Percentiles rank a stretch among this genome's conserved stretches.
phyloP scores from a whole-genome alignment of 1,140 invertebrate species.

The Dendrolimus kikuchii region DNA sequence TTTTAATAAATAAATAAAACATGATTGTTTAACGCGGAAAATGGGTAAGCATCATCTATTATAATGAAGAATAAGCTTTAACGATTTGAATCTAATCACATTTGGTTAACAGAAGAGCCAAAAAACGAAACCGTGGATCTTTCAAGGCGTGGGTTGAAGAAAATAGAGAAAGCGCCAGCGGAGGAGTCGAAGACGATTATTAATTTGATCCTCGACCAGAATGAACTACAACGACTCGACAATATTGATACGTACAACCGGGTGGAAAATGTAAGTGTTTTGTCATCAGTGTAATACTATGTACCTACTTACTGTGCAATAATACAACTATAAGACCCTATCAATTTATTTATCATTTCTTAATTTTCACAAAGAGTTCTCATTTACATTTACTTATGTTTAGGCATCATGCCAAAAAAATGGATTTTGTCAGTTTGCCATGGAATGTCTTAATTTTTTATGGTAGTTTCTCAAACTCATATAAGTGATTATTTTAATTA shows the following conservation, averaged over 20 bases:
- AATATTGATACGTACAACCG: constrained; percentile 87
- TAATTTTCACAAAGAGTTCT: too few relatives aligned
- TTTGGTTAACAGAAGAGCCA: constrained; percentile 40
- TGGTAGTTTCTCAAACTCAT: too few relatives aligned
- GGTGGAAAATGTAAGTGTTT: constrained; percentile 83
- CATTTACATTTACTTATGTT: too few relatives aligned
- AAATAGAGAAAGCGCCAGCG: constrained; percentile 78
- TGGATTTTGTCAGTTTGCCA: too few relatives aligned
- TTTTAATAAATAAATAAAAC: constrained; percentile 32
- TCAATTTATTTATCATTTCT: too few relatives aligned
- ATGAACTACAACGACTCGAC: constrained; percentile 89
- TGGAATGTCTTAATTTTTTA: too few relatives aligned
- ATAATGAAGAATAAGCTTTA: not conserved
- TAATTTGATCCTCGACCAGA: constrained; percentile 87
- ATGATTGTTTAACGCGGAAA: constrained; percentile 37
- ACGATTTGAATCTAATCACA: not conserved
- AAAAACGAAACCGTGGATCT: constrained; percentile 74
- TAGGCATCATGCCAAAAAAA: too few relatives aligned
- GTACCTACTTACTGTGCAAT: constrained; percentile 1
- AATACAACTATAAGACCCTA: too few relatives aligned
- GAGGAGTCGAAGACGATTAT: constrained; percentile 78
- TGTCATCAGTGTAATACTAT: not conserved
- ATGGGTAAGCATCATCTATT: constrained; percentile 40
- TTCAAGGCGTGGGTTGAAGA: constrained; percentile 80
- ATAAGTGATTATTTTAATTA: too few relatives aligned